These are phyloP conservation scores for Acinonyx jubatus DNA, from an alignment of 2,113 vertebrate genomes.

Conservation along the genomic window DNA sequence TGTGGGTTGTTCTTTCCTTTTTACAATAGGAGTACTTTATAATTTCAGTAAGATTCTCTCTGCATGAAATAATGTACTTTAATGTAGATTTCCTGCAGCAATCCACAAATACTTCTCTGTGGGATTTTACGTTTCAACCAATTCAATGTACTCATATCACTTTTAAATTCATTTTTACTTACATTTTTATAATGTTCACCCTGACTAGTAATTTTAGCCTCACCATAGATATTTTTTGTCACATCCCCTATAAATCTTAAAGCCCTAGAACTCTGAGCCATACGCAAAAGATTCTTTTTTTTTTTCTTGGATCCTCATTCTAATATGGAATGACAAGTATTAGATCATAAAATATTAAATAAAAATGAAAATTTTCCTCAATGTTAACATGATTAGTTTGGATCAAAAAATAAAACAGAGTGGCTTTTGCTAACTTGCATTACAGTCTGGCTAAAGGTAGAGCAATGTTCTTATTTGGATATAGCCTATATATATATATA, in stretches of 20 bases:
- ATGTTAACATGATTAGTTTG: slow-evolving; percentile 41
- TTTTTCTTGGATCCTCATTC: background rate
- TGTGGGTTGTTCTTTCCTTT: slow-evolving; percentile 68
- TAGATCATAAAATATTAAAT: slow-evolving; percentile 56
- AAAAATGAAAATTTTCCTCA: slow-evolving; percentile 46
- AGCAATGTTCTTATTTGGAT: slow-evolving; percentile 32
- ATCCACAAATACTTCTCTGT: slow-evolving; percentile 71
- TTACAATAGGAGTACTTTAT: slow-evolving; percentile 69
- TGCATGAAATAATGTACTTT: slow-evolving; percentile 62
- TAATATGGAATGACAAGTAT: slow-evolving; percentile 14
- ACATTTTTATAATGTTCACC: slow-evolving; percentile 69
- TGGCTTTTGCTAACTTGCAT: slow-evolving; percentile 7
- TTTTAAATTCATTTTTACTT: slow-evolving; percentile 77
- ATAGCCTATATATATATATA: background rate
- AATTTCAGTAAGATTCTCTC: slow-evolving; percentile 68
- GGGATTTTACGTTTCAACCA: slow-evolving; percentile 73
- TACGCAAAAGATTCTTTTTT: slow-evolving; percentile 25
- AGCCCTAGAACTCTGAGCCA: slow-evolving; percentile 46
- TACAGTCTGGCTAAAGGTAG: background rate
- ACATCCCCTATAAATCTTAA: slow-evolving; percentile 59
- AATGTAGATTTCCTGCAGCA: slow-evolving; percentile 70
- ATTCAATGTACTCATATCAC: slow-evolving; percentile 71
- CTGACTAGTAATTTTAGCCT: slow-evolving; percentile 64
- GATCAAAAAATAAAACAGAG: slow-evolving; percentile 24
- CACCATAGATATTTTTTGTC: slow-evolving; percentile 60